Evolutionary conservation across 1,140 invertebrate genomes (phyloP).

Genomic region (Philopotamus ludificatus): DNA sequence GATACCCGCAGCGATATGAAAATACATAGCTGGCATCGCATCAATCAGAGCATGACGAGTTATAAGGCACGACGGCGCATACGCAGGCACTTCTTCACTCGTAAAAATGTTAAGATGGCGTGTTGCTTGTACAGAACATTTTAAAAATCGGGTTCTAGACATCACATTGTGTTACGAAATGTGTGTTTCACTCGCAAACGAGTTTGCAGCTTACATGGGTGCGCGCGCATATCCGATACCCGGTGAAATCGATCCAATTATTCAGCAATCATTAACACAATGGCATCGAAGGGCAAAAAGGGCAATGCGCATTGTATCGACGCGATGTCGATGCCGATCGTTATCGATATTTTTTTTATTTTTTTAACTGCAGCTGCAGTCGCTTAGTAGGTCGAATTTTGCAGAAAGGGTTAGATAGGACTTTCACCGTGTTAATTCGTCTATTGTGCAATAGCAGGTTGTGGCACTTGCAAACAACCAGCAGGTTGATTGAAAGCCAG

Average conservation of each 20-base stretch:
- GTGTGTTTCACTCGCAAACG: background rate
- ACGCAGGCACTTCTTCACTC: background rate
- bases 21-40: background rate
- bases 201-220: too few species aligned
- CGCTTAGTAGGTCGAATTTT: too few species aligned
- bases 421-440: background rate
- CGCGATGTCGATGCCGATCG: background rate
- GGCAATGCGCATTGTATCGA: background rate
- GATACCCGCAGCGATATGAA: too few species aligned
- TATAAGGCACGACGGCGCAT: background rate
- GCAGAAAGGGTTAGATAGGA: background rate
- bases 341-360: background rate
- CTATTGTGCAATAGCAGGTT: background rate
- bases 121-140: background rate
- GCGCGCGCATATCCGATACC: background rate
- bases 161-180: background rate
- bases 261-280: too few species aligned
- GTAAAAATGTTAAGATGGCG: background rate
- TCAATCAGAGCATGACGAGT: background rate
- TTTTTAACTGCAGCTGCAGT: too few species aligned
- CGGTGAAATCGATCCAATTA: background rate
- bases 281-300: background rate
- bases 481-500: slow-evolving; percentile 14
- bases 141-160: background rate
- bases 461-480: background rate